A percentile compares a stretch with the other conserved stretches of the same genome.
These are phyloP conservation scores for Trachops cirrhosus DNA, from an alignment of 2,797 vertebrate species.

Conservation along the genomic window DNA sequence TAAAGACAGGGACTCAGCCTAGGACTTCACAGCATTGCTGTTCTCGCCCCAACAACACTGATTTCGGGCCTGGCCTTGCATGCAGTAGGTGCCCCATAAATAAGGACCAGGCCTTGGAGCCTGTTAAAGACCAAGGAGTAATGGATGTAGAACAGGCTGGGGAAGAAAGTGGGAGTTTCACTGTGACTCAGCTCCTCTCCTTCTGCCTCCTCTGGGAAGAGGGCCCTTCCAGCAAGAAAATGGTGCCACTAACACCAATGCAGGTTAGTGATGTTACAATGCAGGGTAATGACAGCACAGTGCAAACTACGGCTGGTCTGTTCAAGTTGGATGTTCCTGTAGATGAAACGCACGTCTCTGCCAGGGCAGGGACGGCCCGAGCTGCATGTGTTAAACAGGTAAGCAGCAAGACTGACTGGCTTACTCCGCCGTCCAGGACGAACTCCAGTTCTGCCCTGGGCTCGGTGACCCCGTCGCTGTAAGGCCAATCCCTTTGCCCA, in stretches of 20 bases:
- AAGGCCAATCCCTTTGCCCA: background rate
- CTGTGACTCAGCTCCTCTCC: background rate
- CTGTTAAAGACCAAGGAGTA: background rate
- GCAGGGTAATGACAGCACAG: background rate
- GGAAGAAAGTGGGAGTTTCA: background rate
- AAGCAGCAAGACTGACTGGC: background rate
- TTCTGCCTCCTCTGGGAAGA: background rate
- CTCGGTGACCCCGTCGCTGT: background rate
- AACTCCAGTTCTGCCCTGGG: background rate
- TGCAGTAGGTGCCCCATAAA: background rate
- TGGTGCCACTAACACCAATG: background rate
- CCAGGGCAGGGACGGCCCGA: background rate
- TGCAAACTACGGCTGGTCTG: rapidly evolving
- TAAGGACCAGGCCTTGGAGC: background rate
- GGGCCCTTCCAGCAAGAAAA: background rate
- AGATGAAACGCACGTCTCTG: background rate
- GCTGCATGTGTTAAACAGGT: background rate
- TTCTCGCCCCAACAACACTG: background rate
- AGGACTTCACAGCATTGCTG: background rate
- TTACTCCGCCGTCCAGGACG: background rate
- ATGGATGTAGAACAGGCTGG: background rate
- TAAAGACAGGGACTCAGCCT: background rate
- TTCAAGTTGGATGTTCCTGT: background rate
- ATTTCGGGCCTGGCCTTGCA: background rate
- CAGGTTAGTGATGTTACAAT: background rate